Base-by-base conservation (phyloP, 2,888 invertebrate genomes). In the Drosophila ustulata region DNA sequence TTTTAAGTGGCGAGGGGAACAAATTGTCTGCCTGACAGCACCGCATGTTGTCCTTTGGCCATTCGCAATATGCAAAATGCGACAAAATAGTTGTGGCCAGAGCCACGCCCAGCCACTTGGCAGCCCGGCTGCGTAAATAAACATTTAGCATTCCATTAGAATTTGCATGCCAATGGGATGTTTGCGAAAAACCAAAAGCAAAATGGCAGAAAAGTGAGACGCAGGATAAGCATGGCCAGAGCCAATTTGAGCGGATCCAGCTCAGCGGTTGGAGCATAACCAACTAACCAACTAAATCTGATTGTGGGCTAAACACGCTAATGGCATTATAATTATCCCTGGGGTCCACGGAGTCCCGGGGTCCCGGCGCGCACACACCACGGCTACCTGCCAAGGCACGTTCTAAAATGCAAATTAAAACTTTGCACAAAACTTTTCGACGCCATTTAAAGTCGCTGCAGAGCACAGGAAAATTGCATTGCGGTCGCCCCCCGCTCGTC, bases 281-380 rank as follows among this genome's bases (percentile, higher is more conserved):
- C 77, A 55, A 57, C 71, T 50, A 50, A 43, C 47, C 77, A 55
- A 57, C 71, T 64, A 75, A 88, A 84, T 82, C 89, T 72, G 85
- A 86, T 87, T 86, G 87, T 76, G 85, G 49, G 72, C 84, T 89
- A 87, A 87, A 82, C 84, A 88, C 75, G 89, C 84, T 89, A 89
- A 86, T 86, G 89, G 82, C 89, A 89, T 86, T 86, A 89, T 86
- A 86, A 86, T 89, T 86, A 86, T 82, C 88, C 84, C 73, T 52
- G 53, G 81, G 74, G 77, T 55, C 5, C 46, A 32, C 50, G 57
- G 52, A 46, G 56, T 50, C n/a, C 28, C 30, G 8, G 2, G 13
- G 30, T 25, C 43, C 53, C 57, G 61, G 46, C 49, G 23, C 11
- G 56, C 34, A 46, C 34, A 46, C 25, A 34, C 7, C 23, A 9